These are phyloP conservation scores for Oscheius sp. DNA, from an alignment of 1,140 invertebrate genomes.

Conservation along the genomic window DNA sequence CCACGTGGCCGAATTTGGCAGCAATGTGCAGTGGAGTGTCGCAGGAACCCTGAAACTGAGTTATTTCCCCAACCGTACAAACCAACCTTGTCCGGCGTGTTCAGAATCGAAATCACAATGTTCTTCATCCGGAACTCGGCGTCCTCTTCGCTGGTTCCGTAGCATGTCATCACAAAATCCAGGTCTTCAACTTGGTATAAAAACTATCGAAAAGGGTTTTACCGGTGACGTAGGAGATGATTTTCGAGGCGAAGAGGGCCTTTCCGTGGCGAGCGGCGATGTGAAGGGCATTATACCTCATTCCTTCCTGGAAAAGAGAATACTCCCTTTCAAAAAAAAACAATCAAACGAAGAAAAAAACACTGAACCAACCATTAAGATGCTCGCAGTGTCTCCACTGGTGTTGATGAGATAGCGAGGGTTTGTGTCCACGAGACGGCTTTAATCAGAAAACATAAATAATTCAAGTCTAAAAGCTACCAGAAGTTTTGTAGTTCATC, in stretches of 20 bases:
- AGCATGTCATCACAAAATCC: slow-evolving; percentile 10
- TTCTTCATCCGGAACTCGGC: background rate
- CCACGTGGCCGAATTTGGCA: slow-evolving; percentile 21
- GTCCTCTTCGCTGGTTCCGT: slow-evolving; percentile 5
- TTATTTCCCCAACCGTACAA: background rate
- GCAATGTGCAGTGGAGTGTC: slow-evolving; percentile 24
- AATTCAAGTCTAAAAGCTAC: background rate
- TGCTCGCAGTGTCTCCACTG: slow-evolving; percentile 1
- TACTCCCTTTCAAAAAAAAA: slow-evolving; percentile 1
- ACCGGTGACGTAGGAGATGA: background rate
- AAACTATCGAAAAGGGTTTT: background rate
- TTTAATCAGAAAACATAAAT: background rate
- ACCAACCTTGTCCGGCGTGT: slow-evolving; percentile 11
- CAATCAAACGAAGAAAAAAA: too few relatives aligned
- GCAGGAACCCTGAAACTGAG: background rate
- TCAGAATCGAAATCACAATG: slow-evolving; percentile 9
- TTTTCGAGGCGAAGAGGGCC: background rate
- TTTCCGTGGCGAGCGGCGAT: slow-evolving; percentile 15
- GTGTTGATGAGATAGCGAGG: slow-evolving; percentile 23
- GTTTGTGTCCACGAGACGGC: slow-evolving; percentile 7
- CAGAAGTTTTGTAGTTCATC: background rate
- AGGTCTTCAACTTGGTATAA: background rate
- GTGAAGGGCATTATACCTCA: slow-evolving; percentile 23
- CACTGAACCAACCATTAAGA: slow-evolving; percentile 6
- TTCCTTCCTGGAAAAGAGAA: slow-evolving; percentile 6